A percentile compares a stretch with the other conserved stretches of the same genome.
phyloP scores from a whole-genome alignment of 2,113 vertebrate species.

The Oncorhynchus kisutch region DNA sequence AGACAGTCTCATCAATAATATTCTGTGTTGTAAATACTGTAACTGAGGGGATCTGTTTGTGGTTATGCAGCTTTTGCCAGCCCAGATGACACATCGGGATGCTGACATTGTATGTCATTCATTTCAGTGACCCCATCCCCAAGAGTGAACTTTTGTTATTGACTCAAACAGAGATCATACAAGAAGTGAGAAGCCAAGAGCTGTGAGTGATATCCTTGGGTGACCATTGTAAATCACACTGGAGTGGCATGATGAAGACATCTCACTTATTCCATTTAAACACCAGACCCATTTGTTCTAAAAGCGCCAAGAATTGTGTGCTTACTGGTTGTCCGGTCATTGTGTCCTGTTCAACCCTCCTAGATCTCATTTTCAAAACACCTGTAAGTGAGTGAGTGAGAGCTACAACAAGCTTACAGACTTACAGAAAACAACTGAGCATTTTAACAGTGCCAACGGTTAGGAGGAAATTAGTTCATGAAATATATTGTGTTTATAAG shows the following conservation, averaged over 20 bases:
- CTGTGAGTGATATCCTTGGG: not conserved
- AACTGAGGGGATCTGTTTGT: not conserved
- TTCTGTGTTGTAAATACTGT: not conserved
- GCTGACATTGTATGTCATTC: not conserved
- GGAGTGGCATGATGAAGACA: constrained; percentile 17
- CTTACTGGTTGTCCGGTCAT: constrained; percentile 50
- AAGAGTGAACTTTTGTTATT: not conserved
- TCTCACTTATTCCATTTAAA: not conserved
- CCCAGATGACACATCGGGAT: not conserved
- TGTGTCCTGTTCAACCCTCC: constrained; percentile 47
- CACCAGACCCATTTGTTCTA: not conserved
- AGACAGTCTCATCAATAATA: not conserved
- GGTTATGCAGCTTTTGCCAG: not conserved
- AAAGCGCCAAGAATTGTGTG: constrained; percentile 56
- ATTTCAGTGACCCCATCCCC: no score
- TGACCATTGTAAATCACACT: not conserved
- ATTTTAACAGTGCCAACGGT: constrained; percentile 47
- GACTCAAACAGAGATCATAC: not conserved
- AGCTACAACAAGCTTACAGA: constrained; percentile 46
- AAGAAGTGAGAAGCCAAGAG: not conserved
- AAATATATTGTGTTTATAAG: constrained; percentile 59
- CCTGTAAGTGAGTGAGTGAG: constrained; percentile 37
- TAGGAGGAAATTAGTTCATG: constrained; percentile 48
- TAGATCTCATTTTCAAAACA: constrained; percentile 37
- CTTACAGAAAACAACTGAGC: not conserved